Evolutionary conservation across 2,113 vertebrate species (phyloP), one percentile per base, ranked within the genome.

Genomic region (Oncorhynchus gorbuscha): DNA sequence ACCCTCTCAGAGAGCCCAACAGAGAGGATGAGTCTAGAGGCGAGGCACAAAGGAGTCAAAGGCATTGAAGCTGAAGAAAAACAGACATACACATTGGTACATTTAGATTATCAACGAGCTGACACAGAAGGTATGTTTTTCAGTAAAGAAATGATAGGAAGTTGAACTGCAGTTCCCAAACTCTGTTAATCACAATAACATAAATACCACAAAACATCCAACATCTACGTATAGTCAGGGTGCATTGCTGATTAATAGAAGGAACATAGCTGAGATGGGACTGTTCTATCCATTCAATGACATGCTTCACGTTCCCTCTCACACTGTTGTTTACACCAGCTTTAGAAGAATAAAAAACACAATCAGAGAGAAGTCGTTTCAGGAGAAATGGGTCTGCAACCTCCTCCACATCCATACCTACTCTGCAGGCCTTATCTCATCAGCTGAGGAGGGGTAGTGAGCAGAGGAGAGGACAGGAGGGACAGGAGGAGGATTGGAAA

Each of bases 11-110:
- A 62, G 59, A 22, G n/a, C 6, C 59, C 18, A 62, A 76, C 78
- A 48, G 73, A 35, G 73, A 24, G 73, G 78, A 45, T 45, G 39
- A 24, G 71, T 26, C 1, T 68, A 1, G 24, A 68, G 16, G 76
- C 0, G 1, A 11, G 61, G 48, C 70, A 74, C 76, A 58, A 73
- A 78, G 69, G 77, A 64, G 1, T 18, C 14, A 84, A 81, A 75
- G 39, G 39, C 9, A 45, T 45, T 45, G 39, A 45, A 80, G 77
- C 82, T 85, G 85, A 88, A 86, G 83, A 81, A 79, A 69, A 11
- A 62, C n/a, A 4, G 14, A 11, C 59, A 24, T 5, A 62, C 59
- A 62, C 59, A 24, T 62, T 9, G 2, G 59, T 5, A 62, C 51
- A 16, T 55, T 55, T 55, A 55, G 51, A 55, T 55, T 55, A 18